Percentiles rank a stretch among this genome's conserved stretches.
Conservation (phyloP, 1,140 invertebrate genomes). For the Paraescarpia echinospica region DNA sequence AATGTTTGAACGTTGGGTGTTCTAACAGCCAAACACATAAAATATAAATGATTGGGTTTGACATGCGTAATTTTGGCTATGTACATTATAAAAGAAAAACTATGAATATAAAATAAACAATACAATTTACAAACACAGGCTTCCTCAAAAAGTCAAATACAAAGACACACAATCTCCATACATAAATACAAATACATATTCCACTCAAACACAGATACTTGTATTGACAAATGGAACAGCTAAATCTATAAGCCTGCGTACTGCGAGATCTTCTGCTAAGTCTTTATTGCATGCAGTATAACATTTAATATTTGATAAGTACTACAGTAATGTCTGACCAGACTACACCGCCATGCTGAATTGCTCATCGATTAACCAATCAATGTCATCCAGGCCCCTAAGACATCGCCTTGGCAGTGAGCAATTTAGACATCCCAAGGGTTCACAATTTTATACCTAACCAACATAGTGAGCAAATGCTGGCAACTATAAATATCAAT, state of each 20-base stretch:
- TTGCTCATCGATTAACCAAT: neutral
- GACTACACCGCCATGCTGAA: neutral
- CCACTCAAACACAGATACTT: no score
- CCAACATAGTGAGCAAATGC: neutral
- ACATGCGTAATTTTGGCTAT: no score
- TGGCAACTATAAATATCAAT: neutral
- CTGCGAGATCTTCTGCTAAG: neutral
- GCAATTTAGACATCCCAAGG: neutral
- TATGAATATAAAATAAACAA: no score
- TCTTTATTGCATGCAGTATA: neutral
- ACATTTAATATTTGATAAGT: neutral
- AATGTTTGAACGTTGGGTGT: no score
- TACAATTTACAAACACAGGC: no score
- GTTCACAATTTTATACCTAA: neutral
- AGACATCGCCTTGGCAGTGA: neutral
- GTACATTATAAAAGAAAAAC: no score
- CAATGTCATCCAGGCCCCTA: neutral
- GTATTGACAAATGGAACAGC: neutral
- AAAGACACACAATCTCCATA: no score
- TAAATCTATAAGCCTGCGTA: no score
- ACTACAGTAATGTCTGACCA: neutral
- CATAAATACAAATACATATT: no score
- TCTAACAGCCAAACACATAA: no score
- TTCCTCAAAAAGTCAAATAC: no score
- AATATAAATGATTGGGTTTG: no score